Evolutionary conservation across 2,797 vertebrate genomes (phyloP).

Genomic region (Nyctibius grandis): DNA sequence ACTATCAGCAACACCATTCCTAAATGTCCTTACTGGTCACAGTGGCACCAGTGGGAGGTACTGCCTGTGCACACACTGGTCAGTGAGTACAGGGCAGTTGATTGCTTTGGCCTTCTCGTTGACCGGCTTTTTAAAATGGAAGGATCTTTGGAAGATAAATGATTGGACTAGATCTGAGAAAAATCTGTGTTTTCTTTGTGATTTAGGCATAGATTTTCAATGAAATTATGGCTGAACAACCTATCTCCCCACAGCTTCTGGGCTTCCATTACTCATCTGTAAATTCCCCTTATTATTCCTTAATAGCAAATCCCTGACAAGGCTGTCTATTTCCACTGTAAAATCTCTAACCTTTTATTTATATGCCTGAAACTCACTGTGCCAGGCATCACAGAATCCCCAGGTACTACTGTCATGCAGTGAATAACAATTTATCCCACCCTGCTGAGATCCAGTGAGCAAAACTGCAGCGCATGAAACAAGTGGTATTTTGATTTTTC

Average conservation of each 20-base stretch:
- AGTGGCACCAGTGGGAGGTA: neutral
- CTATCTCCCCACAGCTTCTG: neutral
- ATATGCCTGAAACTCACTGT: neutral
- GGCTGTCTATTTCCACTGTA: neutral
- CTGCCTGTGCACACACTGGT: neutral
- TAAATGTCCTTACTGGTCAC: slow-evolving; percentile 7
- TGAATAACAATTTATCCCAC: neutral
- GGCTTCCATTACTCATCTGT: neutral
- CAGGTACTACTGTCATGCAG: neutral
- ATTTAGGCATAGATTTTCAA: neutral
- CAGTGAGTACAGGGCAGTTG: neutral
- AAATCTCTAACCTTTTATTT: neutral
- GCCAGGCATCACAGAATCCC: neutral
- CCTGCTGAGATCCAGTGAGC: neutral
- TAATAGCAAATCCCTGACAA: neutral
- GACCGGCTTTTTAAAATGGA: neutral
- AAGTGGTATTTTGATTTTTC: neutral
- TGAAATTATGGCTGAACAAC: neutral
- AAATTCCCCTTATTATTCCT: neutral
- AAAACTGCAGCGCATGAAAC: neutral
- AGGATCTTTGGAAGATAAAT: neutral
- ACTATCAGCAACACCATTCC: neutral
- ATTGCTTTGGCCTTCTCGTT: neutral
- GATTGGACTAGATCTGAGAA: neutral
- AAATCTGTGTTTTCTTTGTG: neutral